Evolutionary conservation across 2,113 vertebrate species (phyloP).

Genomic region (Tonatia bakeri): DNA sequence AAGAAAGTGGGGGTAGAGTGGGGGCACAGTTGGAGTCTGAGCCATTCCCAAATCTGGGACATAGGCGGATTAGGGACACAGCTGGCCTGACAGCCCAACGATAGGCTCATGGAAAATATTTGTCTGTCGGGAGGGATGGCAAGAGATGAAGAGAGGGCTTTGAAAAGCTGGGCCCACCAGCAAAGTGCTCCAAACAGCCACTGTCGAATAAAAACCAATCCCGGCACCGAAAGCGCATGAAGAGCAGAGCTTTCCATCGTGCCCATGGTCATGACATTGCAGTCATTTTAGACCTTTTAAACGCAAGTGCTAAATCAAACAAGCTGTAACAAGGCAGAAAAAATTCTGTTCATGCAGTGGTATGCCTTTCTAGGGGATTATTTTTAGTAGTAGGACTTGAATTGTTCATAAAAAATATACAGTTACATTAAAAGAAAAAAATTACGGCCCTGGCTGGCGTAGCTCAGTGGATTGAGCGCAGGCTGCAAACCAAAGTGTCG

Average conservation of each 20-base stretch:
- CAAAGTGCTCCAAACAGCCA: slow-evolving; percentile 20
- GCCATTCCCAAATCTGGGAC: slow-evolving; percentile 64
- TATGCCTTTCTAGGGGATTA: neutral
- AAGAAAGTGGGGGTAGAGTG: neutral
- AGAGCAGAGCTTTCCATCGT: neutral
- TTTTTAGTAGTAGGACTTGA: slow-evolving; percentile 40
- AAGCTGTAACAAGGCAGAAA: neutral
- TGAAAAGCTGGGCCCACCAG: slow-evolving; percentile 35
- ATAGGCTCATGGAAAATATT: slow-evolving; percentile 32
- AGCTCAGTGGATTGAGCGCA: too few relatives aligned
- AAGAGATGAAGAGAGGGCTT: slow-evolving; percentile 32
- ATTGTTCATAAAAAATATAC: slow-evolving; percentile 23
- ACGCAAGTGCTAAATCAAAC: slow-evolving; percentile 35
- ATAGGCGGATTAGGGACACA: slow-evolving; percentile 57
- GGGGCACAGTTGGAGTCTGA: slow-evolving; percentile 40
- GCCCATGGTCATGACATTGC: neutral
- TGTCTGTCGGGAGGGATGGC: neutral
- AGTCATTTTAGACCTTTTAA: slow-evolving; percentile 20
- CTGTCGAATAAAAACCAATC: neutral
- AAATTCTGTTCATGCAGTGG: neutral
- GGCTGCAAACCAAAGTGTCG: too few relatives aligned
- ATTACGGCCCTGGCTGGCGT: too few relatives aligned
- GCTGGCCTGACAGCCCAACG: slow-evolving; percentile 45
- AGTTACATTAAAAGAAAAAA: slow-evolving; percentile 19
- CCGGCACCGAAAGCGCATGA: neutral